Percentiles rank a stretch among this genome's conserved stretches.
Evolutionary conservation across 2,888 invertebrate species (phyloP).

Genomic region (Acrobasis repandana): DNA sequence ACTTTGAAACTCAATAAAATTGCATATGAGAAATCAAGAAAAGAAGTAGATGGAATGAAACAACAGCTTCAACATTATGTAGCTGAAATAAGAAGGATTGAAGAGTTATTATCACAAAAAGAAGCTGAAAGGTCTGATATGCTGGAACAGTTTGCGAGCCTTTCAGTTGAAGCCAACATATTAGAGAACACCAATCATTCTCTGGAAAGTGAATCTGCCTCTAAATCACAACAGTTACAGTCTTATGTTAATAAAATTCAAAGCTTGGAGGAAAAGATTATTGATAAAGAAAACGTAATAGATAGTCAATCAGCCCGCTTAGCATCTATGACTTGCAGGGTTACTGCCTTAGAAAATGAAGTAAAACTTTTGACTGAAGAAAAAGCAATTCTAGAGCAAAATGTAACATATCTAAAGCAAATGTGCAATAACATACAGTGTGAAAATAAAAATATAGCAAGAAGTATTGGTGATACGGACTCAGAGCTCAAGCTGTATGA

Average conservation of each 20-base stretch:
- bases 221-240: constrained; percentile 84
- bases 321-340: constrained; percentile 65
- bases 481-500: constrained; percentile 75
- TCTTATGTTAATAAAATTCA: constrained; percentile 74
- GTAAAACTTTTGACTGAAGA: constrained; percentile 71
- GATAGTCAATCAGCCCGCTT: constrained; percentile 65
- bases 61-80: constrained; percentile 92
- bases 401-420: constrained; percentile 67
- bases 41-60: constrained; percentile 89
- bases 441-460: constrained; percentile 48
- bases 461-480: constrained; percentile 56
- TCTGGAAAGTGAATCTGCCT: constrained; percentile 89
- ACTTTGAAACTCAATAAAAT: constrained; percentile 84
- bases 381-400: constrained; percentile 68
- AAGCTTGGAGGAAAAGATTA: constrained; percentile 85
- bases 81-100: constrained; percentile 89
- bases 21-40: constrained; percentile 86
- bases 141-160: constrained; percentile 89
- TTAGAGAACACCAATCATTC: constrained; percentile 91
- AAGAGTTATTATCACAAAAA: constrained; percentile 88
- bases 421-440: constrained; percentile 69
- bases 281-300: constrained; percentile 70
- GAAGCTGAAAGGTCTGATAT: constrained; percentile 91
- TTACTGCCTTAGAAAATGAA: constrained; percentile 70
- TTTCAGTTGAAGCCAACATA: constrained; percentile 89